A percentile compares a stretch with the other conserved stretches of the same genome.
Conservation (phyloP, 2,888 invertebrate species). For the Dendrolimus houi region DNA sequence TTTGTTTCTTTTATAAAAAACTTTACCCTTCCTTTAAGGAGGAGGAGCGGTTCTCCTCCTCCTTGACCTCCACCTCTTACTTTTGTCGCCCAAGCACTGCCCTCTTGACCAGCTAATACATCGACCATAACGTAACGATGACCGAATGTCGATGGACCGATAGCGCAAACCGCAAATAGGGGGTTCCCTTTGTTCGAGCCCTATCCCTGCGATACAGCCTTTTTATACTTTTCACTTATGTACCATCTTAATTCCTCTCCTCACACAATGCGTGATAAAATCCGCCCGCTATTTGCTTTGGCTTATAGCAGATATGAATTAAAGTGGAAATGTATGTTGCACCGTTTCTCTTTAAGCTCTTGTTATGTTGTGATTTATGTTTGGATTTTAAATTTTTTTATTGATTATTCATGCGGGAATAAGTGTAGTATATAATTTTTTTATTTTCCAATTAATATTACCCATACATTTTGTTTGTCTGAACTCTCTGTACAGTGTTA, state of each 20-base stretch:
- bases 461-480: too few species aligned
- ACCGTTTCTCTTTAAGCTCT: background rate
- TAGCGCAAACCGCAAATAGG: constrained; percentile 65
- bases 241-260: constrained; percentile 42
- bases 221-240: constrained; percentile 29
- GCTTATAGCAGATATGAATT: background rate
- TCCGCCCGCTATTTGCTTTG: constrained; percentile 14
- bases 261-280: constrained; percentile 42
- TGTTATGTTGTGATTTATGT: background rate
- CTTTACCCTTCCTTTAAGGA: too few species aligned
- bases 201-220: constrained; percentile 41
- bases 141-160: constrained; percentile 36
- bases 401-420: too few species aligned
- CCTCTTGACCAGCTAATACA: too few species aligned
- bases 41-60: too few species aligned
- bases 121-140: constrained; percentile 11
- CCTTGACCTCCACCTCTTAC: too few species aligned
- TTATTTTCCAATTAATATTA: too few species aligned
- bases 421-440: too few species aligned
- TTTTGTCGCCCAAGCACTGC: too few species aligned
- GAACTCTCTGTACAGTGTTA: too few species aligned
- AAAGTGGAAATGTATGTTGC: background rate
- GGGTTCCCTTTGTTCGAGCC: constrained; percentile 44
- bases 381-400: background rate
- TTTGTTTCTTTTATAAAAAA: too few species aligned